These are phyloP conservation scores for Sphyrna mokarran DNA, from an alignment of 2,113 vertebrate genomes.

Conservation along the genomic window DNA sequence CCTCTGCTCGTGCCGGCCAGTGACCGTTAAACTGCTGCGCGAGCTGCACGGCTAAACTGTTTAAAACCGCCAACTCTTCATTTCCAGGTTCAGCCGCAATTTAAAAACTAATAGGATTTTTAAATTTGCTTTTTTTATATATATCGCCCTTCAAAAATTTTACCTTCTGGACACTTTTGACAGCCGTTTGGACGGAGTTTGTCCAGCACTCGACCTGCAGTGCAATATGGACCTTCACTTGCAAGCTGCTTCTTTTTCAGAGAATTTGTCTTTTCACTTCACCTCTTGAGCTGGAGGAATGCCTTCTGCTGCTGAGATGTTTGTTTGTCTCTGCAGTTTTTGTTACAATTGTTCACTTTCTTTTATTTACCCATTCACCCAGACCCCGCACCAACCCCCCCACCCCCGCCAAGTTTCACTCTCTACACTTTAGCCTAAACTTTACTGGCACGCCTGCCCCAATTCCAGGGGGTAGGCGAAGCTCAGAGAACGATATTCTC, in stretches of 20 bases:
- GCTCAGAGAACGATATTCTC: no score
- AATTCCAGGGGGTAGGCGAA: no score
- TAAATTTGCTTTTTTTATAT: no score
- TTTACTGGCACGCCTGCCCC: no score
- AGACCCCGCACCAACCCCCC: no score
- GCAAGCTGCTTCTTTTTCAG: background rate
- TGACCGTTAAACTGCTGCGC: background rate
- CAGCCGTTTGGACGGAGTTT: background rate
- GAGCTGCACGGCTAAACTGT: background rate
- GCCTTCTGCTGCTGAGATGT: background rate
- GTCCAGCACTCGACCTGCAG: background rate
- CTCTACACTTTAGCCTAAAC: no score
- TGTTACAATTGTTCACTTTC: background rate
- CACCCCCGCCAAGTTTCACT: no score
- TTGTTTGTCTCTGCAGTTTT: background rate
- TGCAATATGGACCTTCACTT: background rate
- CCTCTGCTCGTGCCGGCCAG: background rate
- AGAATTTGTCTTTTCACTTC: background rate
- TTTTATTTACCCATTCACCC: background rate
- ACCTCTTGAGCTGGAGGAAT: background rate
- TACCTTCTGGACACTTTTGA: background rate
- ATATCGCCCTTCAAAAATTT: background rate
- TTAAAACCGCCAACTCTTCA: background rate
- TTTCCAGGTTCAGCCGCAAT: background rate
- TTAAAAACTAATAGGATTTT: background rate